These are phyloP conservation scores for Triplophysa dalaica DNA, from an alignment of 2,113 vertebrate species.

Conservation along the genomic window DNA sequence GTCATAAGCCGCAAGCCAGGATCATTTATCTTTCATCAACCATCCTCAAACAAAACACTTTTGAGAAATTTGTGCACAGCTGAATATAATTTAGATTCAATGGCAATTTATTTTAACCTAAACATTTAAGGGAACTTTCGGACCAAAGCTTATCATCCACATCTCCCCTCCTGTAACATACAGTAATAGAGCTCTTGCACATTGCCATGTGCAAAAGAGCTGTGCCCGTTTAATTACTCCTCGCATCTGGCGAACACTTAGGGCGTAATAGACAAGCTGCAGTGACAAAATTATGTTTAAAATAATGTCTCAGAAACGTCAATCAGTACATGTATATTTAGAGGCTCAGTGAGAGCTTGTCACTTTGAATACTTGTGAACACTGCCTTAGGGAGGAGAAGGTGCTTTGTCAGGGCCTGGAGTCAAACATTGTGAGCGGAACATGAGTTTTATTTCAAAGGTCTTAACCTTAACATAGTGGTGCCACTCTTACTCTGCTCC, in stretches of 20 bases:
- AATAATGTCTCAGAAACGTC: conserved; percentile 50
- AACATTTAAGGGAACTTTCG: too few species aligned
- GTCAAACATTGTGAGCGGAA: conserved; percentile 3
- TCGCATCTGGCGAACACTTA: conserved; percentile 25
- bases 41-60: not conserved
- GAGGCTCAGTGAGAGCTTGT: conserved; percentile 51
- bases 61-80: not conserved
- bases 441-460: conserved; percentile 9
- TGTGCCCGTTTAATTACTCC: conserved; percentile 22
- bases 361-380: conserved; percentile 47
- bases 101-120: too few species aligned
- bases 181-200: conserved; percentile 4
- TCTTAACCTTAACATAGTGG: not conserved
- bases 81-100: too few species aligned
- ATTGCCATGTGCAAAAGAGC: conserved; percentile 35
- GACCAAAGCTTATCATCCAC: conserved; percentile 3
- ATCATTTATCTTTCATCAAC: not conserved
- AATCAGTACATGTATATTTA: conserved; percentile 62
- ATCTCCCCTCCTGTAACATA: conserved; percentile 13
- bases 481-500: conserved; percentile 4
- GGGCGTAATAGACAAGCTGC: conserved; percentile 25
- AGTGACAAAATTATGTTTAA: conserved; percentile 37
- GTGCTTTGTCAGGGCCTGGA: not conserved
- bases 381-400: conserved; percentile 22
- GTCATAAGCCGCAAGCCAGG: not conserved